Percentiles rank a stretch among this genome's conserved stretches.
Conservation (phyloP, 2,888 invertebrate genomes). For the Amphipyra berbera region DNA sequence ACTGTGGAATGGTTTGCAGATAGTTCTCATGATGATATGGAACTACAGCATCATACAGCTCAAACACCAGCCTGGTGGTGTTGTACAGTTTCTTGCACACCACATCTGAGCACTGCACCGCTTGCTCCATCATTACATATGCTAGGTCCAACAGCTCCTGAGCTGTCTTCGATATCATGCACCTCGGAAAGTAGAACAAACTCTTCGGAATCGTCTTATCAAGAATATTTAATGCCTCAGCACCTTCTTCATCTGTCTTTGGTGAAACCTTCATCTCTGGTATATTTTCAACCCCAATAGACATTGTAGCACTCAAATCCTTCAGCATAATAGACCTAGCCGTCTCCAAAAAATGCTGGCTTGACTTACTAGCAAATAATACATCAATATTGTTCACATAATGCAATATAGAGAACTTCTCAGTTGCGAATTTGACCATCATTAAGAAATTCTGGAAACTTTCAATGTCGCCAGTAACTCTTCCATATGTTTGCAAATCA, state of each 20-base stretch:
- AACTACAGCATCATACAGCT: constrained; percentile 94
- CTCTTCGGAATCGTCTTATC: constrained; percentile 83
- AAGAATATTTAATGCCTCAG: constrained; percentile 79
- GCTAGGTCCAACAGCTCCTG: constrained; percentile 91
- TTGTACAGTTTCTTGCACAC: constrained; percentile 92
- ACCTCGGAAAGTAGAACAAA: constrained; percentile 87
- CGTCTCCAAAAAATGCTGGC: constrained; percentile 91
- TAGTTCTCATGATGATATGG: constrained; percentile 94
- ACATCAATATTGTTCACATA: constrained; percentile 94
- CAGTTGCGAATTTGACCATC: constrained; percentile 89
- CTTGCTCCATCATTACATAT: constrained; percentile 92
- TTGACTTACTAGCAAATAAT: constrained; percentile 94
- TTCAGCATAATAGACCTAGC: constrained; percentile 94
- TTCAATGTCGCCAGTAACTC: constrained; percentile 91
- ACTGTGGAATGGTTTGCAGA: constrained; percentile 96
- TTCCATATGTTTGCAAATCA: constrained; percentile 92
- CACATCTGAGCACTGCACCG: constrained; percentile 90
- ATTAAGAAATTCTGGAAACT: constrained; percentile 91
- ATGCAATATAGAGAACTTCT: constrained; percentile 90
- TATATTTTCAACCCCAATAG: constrained; percentile 86
- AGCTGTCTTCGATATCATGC: constrained; percentile 91
- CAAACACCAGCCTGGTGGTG: constrained; percentile 93
- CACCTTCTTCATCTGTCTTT: constrained; percentile 50
- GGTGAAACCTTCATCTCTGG: constrained; percentile 57
- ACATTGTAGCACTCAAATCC: constrained; percentile 93